Evolutionary conservation across 2,888 invertebrate species (phyloP).

Genomic region (Dolichopus griseipennis): DNA sequence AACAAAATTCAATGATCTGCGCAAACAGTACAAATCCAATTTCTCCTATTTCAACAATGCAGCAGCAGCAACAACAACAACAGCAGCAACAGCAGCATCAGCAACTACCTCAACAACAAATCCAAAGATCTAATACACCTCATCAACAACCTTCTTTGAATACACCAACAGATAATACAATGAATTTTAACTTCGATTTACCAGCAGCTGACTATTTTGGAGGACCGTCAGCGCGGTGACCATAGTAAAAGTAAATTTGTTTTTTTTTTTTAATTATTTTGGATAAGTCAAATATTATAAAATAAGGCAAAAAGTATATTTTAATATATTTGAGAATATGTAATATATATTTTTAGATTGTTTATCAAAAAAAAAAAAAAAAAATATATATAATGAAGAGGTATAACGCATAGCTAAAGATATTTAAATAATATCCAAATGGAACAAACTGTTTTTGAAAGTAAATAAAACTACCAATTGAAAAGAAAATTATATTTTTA

Average conservation of each 20-base stretch:
- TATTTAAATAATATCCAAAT: slow-evolving; percentile 17
- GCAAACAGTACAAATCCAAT: slow-evolving; percentile 37
- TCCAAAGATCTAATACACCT: slow-evolving; percentile 21
- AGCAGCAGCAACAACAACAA: slow-evolving; percentile 24
- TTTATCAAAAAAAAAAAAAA: neutral
- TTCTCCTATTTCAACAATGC: slow-evolving; percentile 21
- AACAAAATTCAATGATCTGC: slow-evolving; percentile 36
- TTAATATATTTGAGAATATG: slow-evolving; percentile 3
- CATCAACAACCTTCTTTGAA: slow-evolving; percentile 34
- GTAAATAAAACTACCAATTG: slow-evolving; percentile 42
- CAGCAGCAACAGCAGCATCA: slow-evolving; percentile 25
- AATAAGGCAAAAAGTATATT: slow-evolving; percentile 6
- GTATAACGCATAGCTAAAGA: slow-evolving; percentile 22
- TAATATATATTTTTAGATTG: slow-evolving; percentile 6
- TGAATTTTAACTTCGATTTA: slow-evolving; percentile 40
- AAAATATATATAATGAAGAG: neutral
- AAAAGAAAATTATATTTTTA: slow-evolving; percentile 17
- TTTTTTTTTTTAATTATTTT: slow-evolving; percentile 5
- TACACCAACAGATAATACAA: slow-evolving; percentile 39
- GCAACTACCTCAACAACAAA: slow-evolving; percentile 26
- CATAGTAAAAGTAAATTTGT: slow-evolving; percentile 49
- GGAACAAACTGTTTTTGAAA: slow-evolving; percentile 17
- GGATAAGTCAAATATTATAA: slow-evolving; percentile 26
- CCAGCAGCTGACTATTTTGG: slow-evolving; percentile 58
- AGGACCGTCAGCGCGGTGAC: slow-evolving; percentile 67